A percentile compares a stretch with the other conserved stretches of the same genome.
phyloP scores from a whole-genome alignment of 2,113 vertebrate species.

The Odobenus rosmarus region DNA sequence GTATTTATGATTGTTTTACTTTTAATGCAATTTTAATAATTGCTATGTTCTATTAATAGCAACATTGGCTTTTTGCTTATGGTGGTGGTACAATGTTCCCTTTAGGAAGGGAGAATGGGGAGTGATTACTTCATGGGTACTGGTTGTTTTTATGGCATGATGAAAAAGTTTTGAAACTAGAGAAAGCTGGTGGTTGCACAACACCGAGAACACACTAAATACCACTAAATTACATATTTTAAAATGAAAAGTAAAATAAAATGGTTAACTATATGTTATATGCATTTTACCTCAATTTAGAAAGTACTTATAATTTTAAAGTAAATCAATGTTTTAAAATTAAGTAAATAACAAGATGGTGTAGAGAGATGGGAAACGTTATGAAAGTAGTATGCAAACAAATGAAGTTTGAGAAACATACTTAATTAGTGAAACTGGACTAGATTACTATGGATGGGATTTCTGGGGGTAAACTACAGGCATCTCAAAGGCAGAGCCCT shows the following conservation, averaged over 20 bases:
- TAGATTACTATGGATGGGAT: background rate
- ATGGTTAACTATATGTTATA: background rate
- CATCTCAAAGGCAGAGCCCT: background rate
- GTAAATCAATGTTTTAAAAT: background rate
- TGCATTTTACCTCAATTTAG: background rate
- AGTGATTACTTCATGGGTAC: background rate
- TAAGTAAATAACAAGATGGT: background rate
- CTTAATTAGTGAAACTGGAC: background rate
- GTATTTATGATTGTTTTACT: slow-evolving; percentile 28
- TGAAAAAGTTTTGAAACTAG: background rate
- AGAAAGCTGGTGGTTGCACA: background rate
- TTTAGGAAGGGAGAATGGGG: background rate
- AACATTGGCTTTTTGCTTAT: background rate
- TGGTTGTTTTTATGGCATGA: background rate
- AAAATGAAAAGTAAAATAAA: background rate
- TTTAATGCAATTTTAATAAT: slow-evolving; percentile 16
- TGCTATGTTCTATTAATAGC: background rate
- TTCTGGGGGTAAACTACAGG: background rate
- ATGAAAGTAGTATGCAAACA: background rate
- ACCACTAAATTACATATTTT: background rate
- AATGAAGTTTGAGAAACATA: background rate
- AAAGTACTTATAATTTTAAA: background rate
- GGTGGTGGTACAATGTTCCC: background rate
- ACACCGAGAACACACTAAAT: background rate
- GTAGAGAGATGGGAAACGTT: background rate